Base-by-base conservation (phyloP, 2,888 invertebrate species). In the Tenthredo livida region DNA sequence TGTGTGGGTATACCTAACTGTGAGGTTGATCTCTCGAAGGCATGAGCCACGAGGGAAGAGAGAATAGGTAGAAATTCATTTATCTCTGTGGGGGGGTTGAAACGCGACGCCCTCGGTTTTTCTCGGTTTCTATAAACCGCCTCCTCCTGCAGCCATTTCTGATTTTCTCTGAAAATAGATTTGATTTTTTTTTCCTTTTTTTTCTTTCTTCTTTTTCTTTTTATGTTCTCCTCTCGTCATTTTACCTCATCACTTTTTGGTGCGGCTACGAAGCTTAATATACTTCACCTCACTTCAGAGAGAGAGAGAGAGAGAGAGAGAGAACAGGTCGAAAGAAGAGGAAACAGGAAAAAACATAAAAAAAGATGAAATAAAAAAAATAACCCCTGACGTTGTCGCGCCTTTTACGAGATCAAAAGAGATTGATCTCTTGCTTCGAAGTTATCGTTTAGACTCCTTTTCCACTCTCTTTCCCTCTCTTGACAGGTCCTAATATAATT, bases 381-480 rank as follows among this genome's bases (percentile, higher is more conserved):
- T 5, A 67, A 33, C 67, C 37, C 40, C 7, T 17, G 33, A 21
- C 47, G 67, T 17, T 83, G 83, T 67, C 61, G 40, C n/a, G 58
- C 21, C 21, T 40, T 29, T 58, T 83, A 21, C 15, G 70, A 54
- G 84, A 70, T 70, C 70, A 83, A 70, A 70, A 65, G 65, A 37
- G 37, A 25, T 72, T 84, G 17, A 67, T 67, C 61, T 33, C 29
- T 33, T 33, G 70, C 21, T 84, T 9, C 84, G 72, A 73, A 61
- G 65, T 83, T 29, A 40, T 70, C 29, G 58, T 75, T 77, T 83
- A 50, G 61, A 58, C 40, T 80, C 33, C 47, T 58, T 21, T 21
- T 43, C n/a, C n/a, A 12, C 9, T 37, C 6, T n/a, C 17, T 37
- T 70, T 70, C 15, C 33, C 25, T 61, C 61, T 12, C 25, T 61